phyloP scores from a whole-genome alignment of 1,140 invertebrate genomes.

The Palaemon carinicauda region DNA sequence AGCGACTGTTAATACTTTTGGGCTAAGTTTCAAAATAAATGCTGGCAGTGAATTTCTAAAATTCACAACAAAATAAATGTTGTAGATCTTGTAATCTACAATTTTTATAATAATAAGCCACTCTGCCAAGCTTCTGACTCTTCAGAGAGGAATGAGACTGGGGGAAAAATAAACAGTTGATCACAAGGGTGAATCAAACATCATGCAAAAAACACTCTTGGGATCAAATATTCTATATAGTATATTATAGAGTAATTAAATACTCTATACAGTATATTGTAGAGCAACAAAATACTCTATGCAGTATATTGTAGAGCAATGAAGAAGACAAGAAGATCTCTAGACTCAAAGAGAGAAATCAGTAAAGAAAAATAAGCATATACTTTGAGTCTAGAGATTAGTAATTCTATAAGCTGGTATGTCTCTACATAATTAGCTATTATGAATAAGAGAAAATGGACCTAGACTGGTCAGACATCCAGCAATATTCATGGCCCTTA shows the following conservation, averaged over 20 bases:
- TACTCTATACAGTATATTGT: neutral
- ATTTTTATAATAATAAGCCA: conserved; percentile 37
- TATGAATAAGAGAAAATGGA: conserved; percentile 42
- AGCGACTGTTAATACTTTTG: conserved; percentile 10
- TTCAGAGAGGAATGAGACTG: conserved; percentile 40
- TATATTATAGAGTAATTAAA: conserved; percentile 22
- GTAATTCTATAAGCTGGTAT: conserved; percentile 41
- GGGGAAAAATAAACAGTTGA: conserved; percentile 42
- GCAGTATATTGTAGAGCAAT: neutral
- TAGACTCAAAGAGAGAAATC: conserved; percentile 43
- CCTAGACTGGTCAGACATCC: conserved; percentile 37
- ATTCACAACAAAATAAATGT: conserved; percentile 25
- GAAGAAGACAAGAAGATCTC: conserved; percentile 24
- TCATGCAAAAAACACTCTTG: conserved; percentile 44
- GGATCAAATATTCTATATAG: conserved; percentile 40
- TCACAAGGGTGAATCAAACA: conserved; percentile 36
- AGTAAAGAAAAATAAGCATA: conserved; percentile 50
- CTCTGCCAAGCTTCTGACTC: conserved; percentile 48
- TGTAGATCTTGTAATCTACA: neutral
- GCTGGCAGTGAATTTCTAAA: conserved; percentile 5
- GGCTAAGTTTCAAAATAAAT: neutral
- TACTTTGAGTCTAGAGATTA: conserved; percentile 50
- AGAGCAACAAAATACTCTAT: neutral
- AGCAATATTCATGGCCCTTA: conserved; percentile 47
- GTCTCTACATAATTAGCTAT: conserved; percentile 36